Conservation (phyloP, 2,888 invertebrate genomes). For the Microdon myrmicae region DNA sequence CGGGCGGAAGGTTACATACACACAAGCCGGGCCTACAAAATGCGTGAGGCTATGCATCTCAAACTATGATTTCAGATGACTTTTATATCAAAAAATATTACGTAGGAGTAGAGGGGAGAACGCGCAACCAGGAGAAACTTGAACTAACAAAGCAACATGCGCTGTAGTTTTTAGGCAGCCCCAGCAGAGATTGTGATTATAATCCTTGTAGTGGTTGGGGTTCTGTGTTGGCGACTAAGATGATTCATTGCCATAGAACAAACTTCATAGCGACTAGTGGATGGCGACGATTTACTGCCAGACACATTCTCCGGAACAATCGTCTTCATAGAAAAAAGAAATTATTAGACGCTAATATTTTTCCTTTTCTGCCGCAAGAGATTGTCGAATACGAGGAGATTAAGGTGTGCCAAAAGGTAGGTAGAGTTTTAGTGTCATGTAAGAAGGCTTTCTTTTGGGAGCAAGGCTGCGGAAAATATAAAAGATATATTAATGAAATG, state of each 20-base stretch:
- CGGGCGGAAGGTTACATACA: too few species aligned
- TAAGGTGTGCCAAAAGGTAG: slow-evolving; percentile 14
- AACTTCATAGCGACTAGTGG: too few species aligned
- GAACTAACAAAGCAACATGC: too few species aligned
- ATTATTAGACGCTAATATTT: slow-evolving; percentile 5
- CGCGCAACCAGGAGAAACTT: slow-evolving; percentile 5
- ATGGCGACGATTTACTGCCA: slow-evolving; percentile 10
- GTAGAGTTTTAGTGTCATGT: too few species aligned
- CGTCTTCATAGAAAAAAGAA: slow-evolving; percentile 7
- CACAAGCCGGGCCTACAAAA: slow-evolving; percentile 5
- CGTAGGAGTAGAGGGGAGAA: background rate
- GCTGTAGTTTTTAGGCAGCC: slow-evolving; percentile 17
- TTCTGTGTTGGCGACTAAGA: slow-evolving; percentile 5
- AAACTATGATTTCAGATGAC: slow-evolving; percentile 4
- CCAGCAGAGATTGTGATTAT: background rate
- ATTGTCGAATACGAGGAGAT: slow-evolving; percentile 1
- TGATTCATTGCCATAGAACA: slow-evolving; percentile 14
- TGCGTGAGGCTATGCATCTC: background rate
- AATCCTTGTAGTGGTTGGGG: slow-evolving; percentile 4
- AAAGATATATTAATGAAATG: too few species aligned
- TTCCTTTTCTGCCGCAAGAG: slow-evolving; percentile 1
- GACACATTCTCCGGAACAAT: slow-evolving; percentile 7
- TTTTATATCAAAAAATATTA: background rate
- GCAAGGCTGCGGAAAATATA: too few species aligned
- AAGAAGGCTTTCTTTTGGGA: too few species aligned